These are phyloP conservation scores for Gracilinanus agilis DNA, from an alignment of 2,113 vertebrate species.

Conservation along the genomic window DNA sequence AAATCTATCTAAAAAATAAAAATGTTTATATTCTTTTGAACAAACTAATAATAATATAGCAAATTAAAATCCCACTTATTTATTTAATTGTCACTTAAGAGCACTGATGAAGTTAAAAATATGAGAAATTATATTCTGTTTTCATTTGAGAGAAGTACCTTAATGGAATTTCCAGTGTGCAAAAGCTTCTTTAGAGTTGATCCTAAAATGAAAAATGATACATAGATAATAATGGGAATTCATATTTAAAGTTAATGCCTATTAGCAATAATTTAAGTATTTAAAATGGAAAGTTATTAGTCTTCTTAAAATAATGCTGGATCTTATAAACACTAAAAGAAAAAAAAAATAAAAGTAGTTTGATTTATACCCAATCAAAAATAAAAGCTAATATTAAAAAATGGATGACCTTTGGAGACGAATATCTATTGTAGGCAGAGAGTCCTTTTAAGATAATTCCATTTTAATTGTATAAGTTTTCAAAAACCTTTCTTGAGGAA, in stretches of 20 bases:
- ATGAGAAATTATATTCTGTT: slow-evolving; percentile 47
- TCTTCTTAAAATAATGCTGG: background rate
- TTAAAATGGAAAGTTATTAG: slow-evolving; percentile 37
- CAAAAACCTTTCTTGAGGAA: slow-evolving; percentile 46
- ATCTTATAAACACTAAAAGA: slow-evolving; percentile 23
- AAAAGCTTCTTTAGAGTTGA: slow-evolving; percentile 99
- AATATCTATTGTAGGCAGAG: slow-evolving; percentile 31
- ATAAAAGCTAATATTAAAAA: background rate
- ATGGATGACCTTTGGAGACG: slow-evolving; percentile 47
- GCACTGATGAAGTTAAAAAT: slow-evolving; percentile 24
- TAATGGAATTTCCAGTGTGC: slow-evolving; percentile 99
- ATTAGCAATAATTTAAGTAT: background rate
- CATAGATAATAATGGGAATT: slow-evolving; percentile 54
- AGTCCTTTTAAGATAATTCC: slow-evolving; percentile 41
- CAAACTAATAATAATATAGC: background rate
- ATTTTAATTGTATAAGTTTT: slow-evolving; percentile 49
- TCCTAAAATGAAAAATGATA: slow-evolving; percentile 85
- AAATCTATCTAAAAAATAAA: background rate
- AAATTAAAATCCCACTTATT: background rate
- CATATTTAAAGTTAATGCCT: slow-evolving; percentile 11
- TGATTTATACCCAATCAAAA: background rate
- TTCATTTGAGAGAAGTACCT: slow-evolving; percentile 86
- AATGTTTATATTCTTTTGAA: background rate
- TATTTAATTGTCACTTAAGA: slow-evolving; percentile 1
- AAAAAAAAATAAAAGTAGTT: background rate